Evolutionary conservation across 2,113 vertebrate genomes (phyloP).

Genomic region (Muntiacus muntjak): DNA sequence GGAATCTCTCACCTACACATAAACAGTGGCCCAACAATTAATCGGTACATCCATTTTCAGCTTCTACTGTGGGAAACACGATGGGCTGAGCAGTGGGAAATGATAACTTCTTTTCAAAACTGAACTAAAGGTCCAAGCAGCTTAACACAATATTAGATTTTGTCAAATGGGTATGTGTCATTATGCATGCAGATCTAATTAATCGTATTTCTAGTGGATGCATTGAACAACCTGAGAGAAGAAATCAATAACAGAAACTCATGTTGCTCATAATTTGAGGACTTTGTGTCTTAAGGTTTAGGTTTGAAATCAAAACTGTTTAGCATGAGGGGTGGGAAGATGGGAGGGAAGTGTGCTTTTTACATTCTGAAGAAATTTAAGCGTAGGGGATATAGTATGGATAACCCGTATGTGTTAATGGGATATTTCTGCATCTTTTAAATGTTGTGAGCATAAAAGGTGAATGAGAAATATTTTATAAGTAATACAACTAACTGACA

Average conservation of each 20-base stretch:
- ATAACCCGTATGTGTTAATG: background rate
- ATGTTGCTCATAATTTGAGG: background rate
- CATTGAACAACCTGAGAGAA: background rate
- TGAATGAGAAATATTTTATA: constrained; percentile 1
- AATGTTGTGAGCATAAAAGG: background rate
- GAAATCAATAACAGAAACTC: constrained; percentile 27
- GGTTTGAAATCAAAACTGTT: constrained; percentile 5
- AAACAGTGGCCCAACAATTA: background rate
- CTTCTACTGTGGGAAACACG: background rate
- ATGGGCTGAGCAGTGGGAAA: background rate
- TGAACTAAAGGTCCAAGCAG: background rate
- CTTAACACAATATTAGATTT: background rate
- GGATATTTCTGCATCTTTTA: background rate
- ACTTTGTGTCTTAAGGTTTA: background rate
- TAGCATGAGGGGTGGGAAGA: background rate
- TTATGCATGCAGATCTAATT: background rate
- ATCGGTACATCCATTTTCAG: background rate
- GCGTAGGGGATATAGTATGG: background rate
- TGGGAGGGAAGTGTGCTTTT: background rate
- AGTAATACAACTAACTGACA: background rate
- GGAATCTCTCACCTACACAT: background rate
- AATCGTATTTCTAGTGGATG: background rate
- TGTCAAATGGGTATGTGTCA: background rate
- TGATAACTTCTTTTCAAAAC: background rate
- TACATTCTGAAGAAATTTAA: background rate